phyloP scores from a whole-genome alignment of 2,113 vertebrate genomes.

The Melospiza georgiana region DNA sequence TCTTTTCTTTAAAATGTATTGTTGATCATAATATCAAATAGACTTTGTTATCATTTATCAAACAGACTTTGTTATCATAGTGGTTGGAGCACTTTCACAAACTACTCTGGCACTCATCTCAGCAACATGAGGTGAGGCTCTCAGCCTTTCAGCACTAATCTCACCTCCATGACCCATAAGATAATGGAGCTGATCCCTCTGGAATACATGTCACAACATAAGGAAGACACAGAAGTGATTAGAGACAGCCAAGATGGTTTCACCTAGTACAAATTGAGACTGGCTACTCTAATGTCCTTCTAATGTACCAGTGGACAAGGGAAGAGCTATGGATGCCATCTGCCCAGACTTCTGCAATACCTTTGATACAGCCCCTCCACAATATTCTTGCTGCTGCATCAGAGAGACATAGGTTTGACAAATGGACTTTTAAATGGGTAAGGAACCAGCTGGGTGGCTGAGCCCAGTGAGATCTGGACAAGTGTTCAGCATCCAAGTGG shows the following conservation, averaged over 20 bases:
- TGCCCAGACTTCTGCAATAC: not conserved
- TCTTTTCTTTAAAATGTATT: not conserved
- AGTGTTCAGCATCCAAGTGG: not conserved
- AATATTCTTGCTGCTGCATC: not conserved
- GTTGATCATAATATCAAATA: not conserved
- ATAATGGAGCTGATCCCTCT: not conserved
- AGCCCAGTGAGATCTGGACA: accelerated
- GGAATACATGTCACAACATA: not conserved
- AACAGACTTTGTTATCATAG: not conserved
- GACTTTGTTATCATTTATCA: not conserved
- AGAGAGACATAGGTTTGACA: not conserved
- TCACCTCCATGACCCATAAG: not conserved
- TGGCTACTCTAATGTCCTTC: not conserved
- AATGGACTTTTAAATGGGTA: not conserved
- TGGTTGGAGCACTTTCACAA: not conserved
- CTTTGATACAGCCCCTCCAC: not conserved
- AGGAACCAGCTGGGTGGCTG: not conserved
- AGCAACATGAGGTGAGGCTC: not conserved
- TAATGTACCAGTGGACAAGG: not conserved
- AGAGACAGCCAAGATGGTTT: not conserved
- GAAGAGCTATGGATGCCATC: not conserved
- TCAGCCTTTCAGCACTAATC: not conserved
- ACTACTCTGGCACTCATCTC: not conserved
- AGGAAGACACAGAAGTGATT: not conserved
- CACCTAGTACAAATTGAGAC: not conserved